Evolutionary conservation across 2,888 invertebrate species (phyloP).

Genomic region (Uloborus plumipes): DNA sequence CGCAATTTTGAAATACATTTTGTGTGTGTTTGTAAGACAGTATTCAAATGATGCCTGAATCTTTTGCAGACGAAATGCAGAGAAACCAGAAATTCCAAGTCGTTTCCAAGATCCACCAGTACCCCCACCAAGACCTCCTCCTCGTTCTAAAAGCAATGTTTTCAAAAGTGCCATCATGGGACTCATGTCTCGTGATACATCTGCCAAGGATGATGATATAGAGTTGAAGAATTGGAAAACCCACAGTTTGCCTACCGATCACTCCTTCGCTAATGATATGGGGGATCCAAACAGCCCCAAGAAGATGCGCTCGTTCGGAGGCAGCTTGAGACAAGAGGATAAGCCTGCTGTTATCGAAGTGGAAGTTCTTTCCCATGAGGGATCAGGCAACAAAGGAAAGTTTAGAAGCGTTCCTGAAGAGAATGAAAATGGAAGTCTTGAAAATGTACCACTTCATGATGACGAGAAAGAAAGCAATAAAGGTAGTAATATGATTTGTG

Average conservation of each 20-base stretch:
- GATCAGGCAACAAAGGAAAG: conserved; percentile 9
- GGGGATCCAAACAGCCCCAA: conserved; percentile 18
- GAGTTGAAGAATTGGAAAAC: conserved; percentile 31
- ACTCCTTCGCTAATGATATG: conserved; percentile 10
- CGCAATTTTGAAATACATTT: not conserved
- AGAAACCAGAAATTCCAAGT: conserved; percentile 49
- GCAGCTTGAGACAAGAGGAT: conserved; percentile 12
- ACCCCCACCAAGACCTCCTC: conserved; percentile 56
- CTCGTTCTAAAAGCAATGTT: conserved; percentile 31
- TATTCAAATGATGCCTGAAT: no score
- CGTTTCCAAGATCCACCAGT: conserved; percentile 30
- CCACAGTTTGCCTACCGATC: conserved; percentile 27
- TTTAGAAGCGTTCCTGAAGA: conserved; percentile 48
- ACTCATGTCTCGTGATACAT: conserved; percentile 31
- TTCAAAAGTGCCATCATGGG: conserved; percentile 44
- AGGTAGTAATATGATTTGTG: no score
- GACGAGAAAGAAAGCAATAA: conserved; percentile 32
- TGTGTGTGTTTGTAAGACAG: not conserved
- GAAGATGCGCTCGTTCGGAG: conserved; percentile 29
- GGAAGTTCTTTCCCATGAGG: conserved; percentile 35
- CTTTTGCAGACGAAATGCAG: conserved; percentile 10
- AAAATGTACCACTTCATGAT: conserved; percentile 38
- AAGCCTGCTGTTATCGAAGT: conserved; percentile 37
- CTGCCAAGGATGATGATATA: conserved; percentile 12
- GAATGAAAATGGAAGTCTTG: conserved; percentile 37